phyloP scores from a whole-genome alignment of 2,113 vertebrate species.

The Podarcis cretensis region DNA sequence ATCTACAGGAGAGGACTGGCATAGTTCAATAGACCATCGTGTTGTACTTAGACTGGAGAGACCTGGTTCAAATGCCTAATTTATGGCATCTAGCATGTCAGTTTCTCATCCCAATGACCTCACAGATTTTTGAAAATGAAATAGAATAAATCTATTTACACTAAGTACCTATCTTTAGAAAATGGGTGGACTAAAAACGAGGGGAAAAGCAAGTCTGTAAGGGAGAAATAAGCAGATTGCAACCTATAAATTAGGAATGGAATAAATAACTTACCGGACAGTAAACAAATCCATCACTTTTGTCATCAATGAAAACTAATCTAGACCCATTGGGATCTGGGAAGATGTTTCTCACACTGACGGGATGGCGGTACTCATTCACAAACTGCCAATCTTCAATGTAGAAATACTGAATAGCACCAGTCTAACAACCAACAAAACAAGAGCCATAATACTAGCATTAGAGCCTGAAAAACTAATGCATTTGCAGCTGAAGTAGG shows the following conservation, averaged over 20 bases:
- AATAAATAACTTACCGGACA: slow-evolving; percentile 82
- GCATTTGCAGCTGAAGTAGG: neutral
- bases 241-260: neutral
- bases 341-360: slow-evolving; percentile 91
- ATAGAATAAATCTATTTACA: neutral
- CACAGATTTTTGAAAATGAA: neutral
- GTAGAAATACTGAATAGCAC: slow-evolving; percentile 88
- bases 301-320: slow-evolving; percentile 93
- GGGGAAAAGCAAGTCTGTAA: neutral
- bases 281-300: slow-evolving; percentile 92
- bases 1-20: neutral
- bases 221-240: neutral
- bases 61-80: neutral
- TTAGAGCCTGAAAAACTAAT: neutral
- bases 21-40: neutral
- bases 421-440: slow-evolving; percentile 76
- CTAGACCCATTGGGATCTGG: slow-evolving; percentile 90
- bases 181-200: neutral
- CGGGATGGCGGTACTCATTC: slow-evolving; percentile 88
- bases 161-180: neutral
- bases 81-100: neutral
- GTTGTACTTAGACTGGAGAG: neutral
- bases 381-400: slow-evolving; percentile 94
- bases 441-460: neutral
- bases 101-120: neutral